A percentile compares a stretch with the other conserved stretches of the same genome.
phyloP scores from a whole-genome alignment of 2,113 vertebrate species.

The Gasterosteus nipponicus region DNA sequence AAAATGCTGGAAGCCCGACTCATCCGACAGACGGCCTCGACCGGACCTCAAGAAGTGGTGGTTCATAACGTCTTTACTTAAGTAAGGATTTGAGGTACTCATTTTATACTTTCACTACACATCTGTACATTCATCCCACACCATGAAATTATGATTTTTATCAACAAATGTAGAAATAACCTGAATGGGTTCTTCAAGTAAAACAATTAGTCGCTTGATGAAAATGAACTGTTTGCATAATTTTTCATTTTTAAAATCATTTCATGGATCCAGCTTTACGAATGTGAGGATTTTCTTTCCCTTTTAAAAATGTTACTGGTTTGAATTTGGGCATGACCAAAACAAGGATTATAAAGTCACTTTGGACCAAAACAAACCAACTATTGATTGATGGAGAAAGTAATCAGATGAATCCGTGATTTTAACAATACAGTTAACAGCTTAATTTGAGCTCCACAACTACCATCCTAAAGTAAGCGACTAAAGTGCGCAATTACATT shows the following conservation, averaged over 20 bases:
- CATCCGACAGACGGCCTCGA: constrained; percentile 34
- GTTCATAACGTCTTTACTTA: neutral
- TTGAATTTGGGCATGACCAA: neutral
- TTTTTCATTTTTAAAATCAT: neutral
- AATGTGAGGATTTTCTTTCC: neutral
- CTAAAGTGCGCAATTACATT: neutral
- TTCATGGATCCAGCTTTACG: neutral
- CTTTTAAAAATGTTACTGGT: too few relatives aligned
- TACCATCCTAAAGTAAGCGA: neutral
- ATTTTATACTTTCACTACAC: neutral
- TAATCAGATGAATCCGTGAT: neutral
- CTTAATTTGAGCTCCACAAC: neutral
- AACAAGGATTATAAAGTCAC: neutral
- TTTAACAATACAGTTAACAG: neutral
- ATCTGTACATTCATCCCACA: neutral
- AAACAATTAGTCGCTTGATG: neutral
- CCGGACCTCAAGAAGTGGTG: constrained; percentile 5
- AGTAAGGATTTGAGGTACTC: neutral
- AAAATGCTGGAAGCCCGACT: constrained; percentile 29
- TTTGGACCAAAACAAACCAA: neutral
- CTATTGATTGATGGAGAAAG: neutral
- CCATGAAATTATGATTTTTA: neutral
- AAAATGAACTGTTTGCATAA: neutral
- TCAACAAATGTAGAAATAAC: too few relatives aligned
- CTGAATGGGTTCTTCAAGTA: too few relatives aligned